Conservation (phyloP, 2,888 invertebrate species). For the Epistrophella euchroma region DNA sequence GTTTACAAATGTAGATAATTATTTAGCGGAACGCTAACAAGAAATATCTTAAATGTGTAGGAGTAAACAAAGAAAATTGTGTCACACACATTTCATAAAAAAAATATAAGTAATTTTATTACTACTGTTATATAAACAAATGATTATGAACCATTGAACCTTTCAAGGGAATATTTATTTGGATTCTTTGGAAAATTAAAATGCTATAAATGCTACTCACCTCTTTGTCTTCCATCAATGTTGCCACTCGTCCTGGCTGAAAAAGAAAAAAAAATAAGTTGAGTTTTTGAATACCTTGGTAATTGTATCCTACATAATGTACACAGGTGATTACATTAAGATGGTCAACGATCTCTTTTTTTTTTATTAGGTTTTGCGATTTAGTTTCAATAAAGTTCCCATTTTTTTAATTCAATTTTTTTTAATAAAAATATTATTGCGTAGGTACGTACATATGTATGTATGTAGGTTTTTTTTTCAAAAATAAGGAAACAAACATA, state of each 20-base stretch:
- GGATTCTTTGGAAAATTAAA: constrained; percentile 10
- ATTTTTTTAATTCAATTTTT: no score
- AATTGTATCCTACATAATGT: no score
- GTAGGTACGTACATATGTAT: no score
- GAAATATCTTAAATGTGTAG: constrained; percentile 15
- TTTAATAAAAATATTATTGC: no score
- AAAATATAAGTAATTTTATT: background rate
- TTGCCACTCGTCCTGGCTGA: constrained; percentile 96
- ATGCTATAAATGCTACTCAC: constrained; percentile 85
- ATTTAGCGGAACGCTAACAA: background rate
- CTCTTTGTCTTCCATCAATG: constrained; percentile 91
- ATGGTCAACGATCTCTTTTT: no score
- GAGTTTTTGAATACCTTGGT: no score
- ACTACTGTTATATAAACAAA: constrained; percentile 20
- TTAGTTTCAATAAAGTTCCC: no score
- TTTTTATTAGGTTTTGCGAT: no score
- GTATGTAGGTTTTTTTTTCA: no score
- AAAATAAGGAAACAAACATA: no score
- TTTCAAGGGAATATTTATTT: constrained; percentile 1
- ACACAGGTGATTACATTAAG: no score
- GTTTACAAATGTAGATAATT: background rate
- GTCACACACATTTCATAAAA: constrained; percentile 3
- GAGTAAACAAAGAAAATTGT: constrained; percentile 29
- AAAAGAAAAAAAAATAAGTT: constrained; percentile 17
- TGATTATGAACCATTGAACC: constrained; percentile 6